These are phyloP conservation scores for Enteromius radiatus DNA, from an alignment of 2,797 vertebrate species.

Conservation along the genomic window DNA sequence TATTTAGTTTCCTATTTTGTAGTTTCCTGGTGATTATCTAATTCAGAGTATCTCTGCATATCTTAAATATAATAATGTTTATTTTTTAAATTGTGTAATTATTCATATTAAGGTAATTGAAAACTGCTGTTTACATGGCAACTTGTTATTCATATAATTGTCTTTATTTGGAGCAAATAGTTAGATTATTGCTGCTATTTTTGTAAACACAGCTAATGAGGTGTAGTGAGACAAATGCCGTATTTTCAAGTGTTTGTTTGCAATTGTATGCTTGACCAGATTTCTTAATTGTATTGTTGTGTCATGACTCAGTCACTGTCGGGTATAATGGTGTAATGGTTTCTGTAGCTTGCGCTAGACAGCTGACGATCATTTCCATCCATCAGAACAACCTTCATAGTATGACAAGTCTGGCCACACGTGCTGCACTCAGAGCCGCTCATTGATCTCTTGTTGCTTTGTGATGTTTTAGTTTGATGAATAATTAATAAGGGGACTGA, in stretches of 20 bases:
- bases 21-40: neutral
- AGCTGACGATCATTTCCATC: constrained; percentile 12
- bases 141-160: constrained; percentile 5
- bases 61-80: neutral
- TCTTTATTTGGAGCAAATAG: neutral
- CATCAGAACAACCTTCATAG: neutral
- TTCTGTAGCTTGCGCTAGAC: neutral
- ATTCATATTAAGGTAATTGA: constrained; percentile 3
- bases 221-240: neutral
- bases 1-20: neutral
- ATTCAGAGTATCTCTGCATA: neutral
- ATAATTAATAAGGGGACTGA: constrained; percentile 11
- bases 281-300: neutral
- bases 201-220: constrained; percentile 23
- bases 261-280: neutral
- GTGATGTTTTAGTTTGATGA: constrained; percentile 12
- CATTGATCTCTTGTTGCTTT: constrained; percentile 12
- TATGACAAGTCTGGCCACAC: neutral
- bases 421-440: neutral
- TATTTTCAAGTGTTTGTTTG: constrained; percentile 8
- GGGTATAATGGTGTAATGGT: constrained; percentile 15
- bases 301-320: constrained; percentile 7
- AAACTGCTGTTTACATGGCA: constrained; percentile 23
- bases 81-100: constrained; percentile 10
- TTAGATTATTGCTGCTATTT: neutral